Conservation (phyloP, 2,113 vertebrate species). For the Kobus ellipsiprymnus region DNA sequence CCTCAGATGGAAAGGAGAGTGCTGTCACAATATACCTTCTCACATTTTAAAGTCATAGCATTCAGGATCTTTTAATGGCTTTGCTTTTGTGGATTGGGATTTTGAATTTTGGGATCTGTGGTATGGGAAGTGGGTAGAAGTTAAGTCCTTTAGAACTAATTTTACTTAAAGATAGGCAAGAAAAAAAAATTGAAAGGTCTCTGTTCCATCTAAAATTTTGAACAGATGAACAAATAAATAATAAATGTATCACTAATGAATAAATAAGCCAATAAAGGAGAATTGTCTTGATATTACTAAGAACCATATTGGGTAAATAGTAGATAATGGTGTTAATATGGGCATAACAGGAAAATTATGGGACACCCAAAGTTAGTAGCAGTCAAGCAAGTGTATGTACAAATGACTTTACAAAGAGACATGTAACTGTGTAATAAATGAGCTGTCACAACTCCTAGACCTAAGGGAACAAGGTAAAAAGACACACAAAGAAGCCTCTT, state of each 20-base stretch:
- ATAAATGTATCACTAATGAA: neutral
- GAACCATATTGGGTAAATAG: fast-evolving
- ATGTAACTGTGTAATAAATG: neutral
- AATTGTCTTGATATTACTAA: neutral
- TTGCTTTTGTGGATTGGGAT: neutral
- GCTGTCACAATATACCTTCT: neutral
- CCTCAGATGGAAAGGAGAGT: neutral
- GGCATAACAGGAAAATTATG: no score
- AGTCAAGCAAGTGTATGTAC: neutral
- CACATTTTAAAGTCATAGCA: neutral
- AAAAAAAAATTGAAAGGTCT: neutral
- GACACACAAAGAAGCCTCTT: neutral
- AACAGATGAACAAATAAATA: neutral
- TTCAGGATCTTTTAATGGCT: neutral
- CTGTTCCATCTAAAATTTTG: neutral
- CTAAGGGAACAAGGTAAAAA: neutral
- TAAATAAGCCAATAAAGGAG: neutral
- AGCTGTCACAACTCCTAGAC: fast-evolving
- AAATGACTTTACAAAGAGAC: neutral
- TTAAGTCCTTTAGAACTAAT: neutral
- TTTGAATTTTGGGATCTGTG: neutral
- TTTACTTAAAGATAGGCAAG: neutral
- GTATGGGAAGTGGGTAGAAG: neutral
- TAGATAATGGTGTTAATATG: neutral
- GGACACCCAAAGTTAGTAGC: neutral